A percentile compares a stretch with the other conserved stretches of the same genome.
Evolutionary conservation across 2,797 vertebrate genomes (phyloP).

Genomic region (Anas bahamensis): DNA sequence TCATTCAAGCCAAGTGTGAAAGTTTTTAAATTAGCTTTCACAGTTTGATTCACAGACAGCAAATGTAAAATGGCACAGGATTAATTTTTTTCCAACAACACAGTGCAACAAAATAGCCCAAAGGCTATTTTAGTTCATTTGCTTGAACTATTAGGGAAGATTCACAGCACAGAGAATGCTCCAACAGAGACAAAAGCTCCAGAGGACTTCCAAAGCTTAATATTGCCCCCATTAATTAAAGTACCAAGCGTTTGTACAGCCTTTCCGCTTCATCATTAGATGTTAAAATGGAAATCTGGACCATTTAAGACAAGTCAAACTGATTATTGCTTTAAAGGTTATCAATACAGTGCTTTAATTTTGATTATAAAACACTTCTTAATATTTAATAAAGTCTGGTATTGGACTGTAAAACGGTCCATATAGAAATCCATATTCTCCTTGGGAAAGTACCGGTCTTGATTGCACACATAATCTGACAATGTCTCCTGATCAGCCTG

Average conservation of each 20-base stretch:
- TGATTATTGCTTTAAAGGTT: background rate
- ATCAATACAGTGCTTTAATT: background rate
- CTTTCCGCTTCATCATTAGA: conserved; percentile 27
- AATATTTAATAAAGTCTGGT: background rate
- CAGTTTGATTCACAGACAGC: conserved; percentile 82
- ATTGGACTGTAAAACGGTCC: background rate
- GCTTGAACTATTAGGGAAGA: conserved; percentile 71
- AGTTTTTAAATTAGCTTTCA: conserved; percentile 84
- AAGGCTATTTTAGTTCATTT: conserved; percentile 79
- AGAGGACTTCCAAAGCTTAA: conserved; percentile 49
- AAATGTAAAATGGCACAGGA: conserved; percentile 80
- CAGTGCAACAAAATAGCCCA: conserved; percentile 71
- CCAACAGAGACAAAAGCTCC: conserved; percentile 64
- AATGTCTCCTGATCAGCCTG: background rate
- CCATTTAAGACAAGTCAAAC: background rate
- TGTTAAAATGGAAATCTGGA: conserved; percentile 12
- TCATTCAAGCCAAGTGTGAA: conserved; percentile 83
- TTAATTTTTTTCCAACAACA: conserved; percentile 73
- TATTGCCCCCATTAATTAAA: conserved; percentile 64
- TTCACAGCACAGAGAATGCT: conserved; percentile 53
- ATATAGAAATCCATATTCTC: background rate
- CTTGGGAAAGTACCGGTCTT: background rate
- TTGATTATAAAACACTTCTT: background rate
- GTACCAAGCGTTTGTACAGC: conserved; percentile 9
- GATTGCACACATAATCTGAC: background rate